phyloP scores from a whole-genome alignment of 2,888 invertebrate genomes.

The Zygogramma bicolorata region DNA sequence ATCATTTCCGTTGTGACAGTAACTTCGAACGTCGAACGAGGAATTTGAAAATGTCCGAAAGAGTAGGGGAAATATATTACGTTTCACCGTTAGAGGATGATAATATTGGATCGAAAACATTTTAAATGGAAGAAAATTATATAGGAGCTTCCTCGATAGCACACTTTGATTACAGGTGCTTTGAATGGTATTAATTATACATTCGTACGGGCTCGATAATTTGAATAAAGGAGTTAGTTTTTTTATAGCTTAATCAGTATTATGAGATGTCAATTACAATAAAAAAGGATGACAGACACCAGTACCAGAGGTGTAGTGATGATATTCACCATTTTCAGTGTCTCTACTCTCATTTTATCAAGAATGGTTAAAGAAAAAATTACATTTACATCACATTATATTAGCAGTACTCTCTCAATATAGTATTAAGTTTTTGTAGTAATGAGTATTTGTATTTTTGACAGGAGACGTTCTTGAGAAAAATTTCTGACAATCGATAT shows the following conservation, averaged over 20 bases:
- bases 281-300: too few species aligned
- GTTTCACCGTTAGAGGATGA: neutral
- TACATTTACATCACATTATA: too few species aligned
- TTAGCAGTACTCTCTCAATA: too few species aligned
- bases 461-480: too few species aligned
- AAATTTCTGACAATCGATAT: too few species aligned
- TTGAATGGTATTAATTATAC: neutral
- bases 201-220: neutral
- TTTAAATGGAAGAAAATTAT: neutral
- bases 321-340: too few species aligned
- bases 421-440: too few species aligned
- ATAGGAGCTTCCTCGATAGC: conserved; percentile 2
- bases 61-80: neutral
- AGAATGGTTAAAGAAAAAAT: too few species aligned
- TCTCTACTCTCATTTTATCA: too few species aligned
- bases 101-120: neutral
- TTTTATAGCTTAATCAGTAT: neutral
- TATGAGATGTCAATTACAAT: too few species aligned
- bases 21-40: neutral
- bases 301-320: too few species aligned
- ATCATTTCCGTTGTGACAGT: neutral
- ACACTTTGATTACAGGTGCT: neutral
- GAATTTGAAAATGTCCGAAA: neutral
- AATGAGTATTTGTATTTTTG: too few species aligned
- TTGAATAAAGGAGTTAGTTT: neutral